These are phyloP conservation scores for Acronicta leporina DNA, from an alignment of 2,888 invertebrate species.

Conservation along the genomic window DNA sequence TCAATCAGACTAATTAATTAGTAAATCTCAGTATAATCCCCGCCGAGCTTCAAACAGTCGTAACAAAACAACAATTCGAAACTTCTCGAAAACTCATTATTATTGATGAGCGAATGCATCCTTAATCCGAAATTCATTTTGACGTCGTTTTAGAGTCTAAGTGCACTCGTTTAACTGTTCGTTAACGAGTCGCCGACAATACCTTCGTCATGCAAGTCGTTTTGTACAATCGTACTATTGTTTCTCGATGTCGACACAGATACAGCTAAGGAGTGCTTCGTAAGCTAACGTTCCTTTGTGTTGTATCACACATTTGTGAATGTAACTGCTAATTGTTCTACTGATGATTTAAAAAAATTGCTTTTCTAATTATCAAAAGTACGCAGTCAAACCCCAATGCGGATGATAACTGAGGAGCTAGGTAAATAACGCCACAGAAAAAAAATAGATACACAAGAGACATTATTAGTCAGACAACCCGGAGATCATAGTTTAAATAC, in stretches of 20 bases:
- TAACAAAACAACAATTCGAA: constrained; percentile 1
- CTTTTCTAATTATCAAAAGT: too few species aligned
- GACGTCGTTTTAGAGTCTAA: constrained; percentile 61
- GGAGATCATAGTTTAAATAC: too few species aligned
- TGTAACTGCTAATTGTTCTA: too few species aligned
- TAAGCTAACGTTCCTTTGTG: constrained; percentile 10
- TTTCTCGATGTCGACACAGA: constrained; percentile 26
- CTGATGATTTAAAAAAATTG: too few species aligned
- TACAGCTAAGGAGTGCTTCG: constrained; percentile 8
- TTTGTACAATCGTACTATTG: constrained; percentile 19
- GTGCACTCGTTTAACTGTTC: constrained; percentile 65
- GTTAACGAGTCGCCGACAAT: constrained; percentile 57
- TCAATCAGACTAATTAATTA: neutral
- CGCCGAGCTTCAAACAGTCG: neutral
- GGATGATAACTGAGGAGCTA: too few species aligned
- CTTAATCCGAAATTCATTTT: constrained; percentile 62
- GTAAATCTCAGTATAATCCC: constrained; percentile 3
- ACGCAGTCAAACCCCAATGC: too few species aligned
- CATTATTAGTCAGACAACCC: too few species aligned
- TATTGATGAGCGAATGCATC: constrained; percentile 47
- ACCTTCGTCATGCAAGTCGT: neutral
- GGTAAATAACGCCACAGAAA: too few species aligned
- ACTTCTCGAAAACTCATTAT: constrained; percentile 26
- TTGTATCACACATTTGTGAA: neutral
- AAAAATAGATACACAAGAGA: too few species aligned